These are phyloP conservation scores for Drosophila leonis DNA, from an alignment of 2,888 invertebrate genomes.

Conservation along the genomic window DNA sequence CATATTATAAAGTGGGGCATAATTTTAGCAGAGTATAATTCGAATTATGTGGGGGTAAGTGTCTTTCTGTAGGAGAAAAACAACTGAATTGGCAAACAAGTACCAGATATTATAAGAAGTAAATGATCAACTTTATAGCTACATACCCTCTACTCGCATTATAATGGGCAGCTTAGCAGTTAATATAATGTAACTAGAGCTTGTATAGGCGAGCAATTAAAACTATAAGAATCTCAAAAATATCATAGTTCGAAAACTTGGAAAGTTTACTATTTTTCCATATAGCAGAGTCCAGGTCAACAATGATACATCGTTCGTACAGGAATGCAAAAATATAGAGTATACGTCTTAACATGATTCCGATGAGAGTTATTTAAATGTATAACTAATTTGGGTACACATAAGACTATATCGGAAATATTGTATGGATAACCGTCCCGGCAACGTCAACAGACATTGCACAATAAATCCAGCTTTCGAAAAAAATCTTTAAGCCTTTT, in stretches of 20 bases:
- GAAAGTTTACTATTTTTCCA: too few relatives aligned
- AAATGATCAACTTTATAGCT: too few relatives aligned
- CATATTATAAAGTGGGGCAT: neutral
- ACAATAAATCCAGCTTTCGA: too few relatives aligned
- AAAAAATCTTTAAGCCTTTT: too few relatives aligned
- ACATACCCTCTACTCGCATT: neutral
- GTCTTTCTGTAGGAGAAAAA: neutral
- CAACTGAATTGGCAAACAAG: neutral
- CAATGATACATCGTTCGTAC: neutral
- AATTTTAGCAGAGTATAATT: neutral
- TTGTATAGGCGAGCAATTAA: too few relatives aligned
- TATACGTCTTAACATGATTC: too few relatives aligned
- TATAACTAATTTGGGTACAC: neutral
- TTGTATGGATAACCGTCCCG: neutral
- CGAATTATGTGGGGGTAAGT: neutral
- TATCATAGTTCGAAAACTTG: too few relatives aligned
- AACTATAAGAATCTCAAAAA: too few relatives aligned
- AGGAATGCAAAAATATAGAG: neutral
- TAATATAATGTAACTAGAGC: neutral
- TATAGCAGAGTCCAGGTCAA: neutral
- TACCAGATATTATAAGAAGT: neutral
- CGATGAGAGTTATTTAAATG: neutral
- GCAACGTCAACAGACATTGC: neutral
- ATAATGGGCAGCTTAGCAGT: neutral
- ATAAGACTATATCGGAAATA: neutral